Evolutionary conservation across 37 sponge, comb jelly and placozoan genomes (phyloP), one percentile per base, ranked within the genome.

Genomic region (Eunapius fragilis): DNA sequence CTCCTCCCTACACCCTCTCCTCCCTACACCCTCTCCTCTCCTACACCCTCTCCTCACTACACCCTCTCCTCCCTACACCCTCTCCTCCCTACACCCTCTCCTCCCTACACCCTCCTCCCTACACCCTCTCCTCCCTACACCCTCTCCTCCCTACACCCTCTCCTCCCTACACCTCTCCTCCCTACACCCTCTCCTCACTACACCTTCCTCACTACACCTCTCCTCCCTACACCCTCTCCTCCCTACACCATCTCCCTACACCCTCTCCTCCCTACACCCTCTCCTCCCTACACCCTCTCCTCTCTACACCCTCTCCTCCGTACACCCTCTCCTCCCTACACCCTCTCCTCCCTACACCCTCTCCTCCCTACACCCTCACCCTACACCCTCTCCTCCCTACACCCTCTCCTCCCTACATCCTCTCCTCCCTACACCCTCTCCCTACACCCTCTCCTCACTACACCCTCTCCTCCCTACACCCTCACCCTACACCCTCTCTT

Each of bases 251-350:
- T 27, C 3, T 37, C 80, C 26, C 58, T 37, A 7, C 32, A 6
- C 45, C 58, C 32, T 12, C 45, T n/a, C 13, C 58, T 45, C 80
- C 27, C 58, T 5, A 68, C 28, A 14, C 9, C 69, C 31, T 32
- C 2, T 69, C 22, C 81, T 49, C 69, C 24, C 68, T 13, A n/a
- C n/a, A n/a, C 81, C 28, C 81, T 49, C 68, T 28, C 81, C 27
- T 68, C 14, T 68, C 13, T 69, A 25, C 68, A 17, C 68, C 14
- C 81, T 9, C 4, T 31, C 4, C 68, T 25, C 67, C 4, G 14
- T 28, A 27, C 27, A 58, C 80, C 19, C 12, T 47, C 22, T 48
- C 72, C 45, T 71, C 82, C 45, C 82, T 6, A 27, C 25, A 31
- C 31, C 69, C 68, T 25, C 0, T 38, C 70, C 68, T n/a, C n/a